Evolutionary conservation across 1,140 invertebrate genomes (phyloP).

Genomic region (Magallana gigas): DNA sequence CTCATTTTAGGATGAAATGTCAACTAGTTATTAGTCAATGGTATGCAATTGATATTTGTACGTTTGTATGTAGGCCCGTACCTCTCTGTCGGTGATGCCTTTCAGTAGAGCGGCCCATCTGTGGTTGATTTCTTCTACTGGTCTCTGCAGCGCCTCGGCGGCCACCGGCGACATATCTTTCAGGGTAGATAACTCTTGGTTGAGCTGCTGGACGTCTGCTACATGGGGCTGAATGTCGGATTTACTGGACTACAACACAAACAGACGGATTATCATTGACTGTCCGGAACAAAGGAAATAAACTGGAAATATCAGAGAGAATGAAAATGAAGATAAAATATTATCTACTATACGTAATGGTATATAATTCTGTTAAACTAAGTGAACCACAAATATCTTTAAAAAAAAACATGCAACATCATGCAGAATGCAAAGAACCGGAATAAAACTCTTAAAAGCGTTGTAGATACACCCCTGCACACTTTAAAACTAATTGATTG

Average conservation of each 20-base stretch:
- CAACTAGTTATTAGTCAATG: neutral
- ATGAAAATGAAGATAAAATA: neutral
- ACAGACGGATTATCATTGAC: neutral
- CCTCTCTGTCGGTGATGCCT: slow-evolving; percentile 93
- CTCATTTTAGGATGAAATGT: neutral
- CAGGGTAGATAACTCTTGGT: slow-evolving; percentile 74
- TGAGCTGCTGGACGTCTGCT: slow-evolving; percentile 75
- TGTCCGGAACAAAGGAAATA: too few relatives aligned
- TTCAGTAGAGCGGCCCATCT: slow-evolving; percentile 94
- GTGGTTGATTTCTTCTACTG: slow-evolving; percentile 87
- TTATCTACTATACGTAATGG: too few relatives aligned
- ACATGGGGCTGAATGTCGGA: slow-evolving; percentile 74
- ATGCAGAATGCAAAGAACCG: neutral
- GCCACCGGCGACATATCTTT: slow-evolving; percentile 88
- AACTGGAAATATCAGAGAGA: too few relatives aligned
- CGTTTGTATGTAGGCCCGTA: slow-evolving; percentile 46
- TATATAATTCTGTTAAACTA: too few relatives aligned
- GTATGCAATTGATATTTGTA: too few relatives aligned
- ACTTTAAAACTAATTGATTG: neutral
- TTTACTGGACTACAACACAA: slow-evolving; percentile 72
- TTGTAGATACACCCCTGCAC: neutral
- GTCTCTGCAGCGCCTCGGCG: slow-evolving; percentile 88
- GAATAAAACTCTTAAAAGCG: neutral
- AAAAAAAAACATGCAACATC: slow-evolving; percentile 4
- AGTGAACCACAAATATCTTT: neutral